phyloP scores from a whole-genome alignment of 2,113 vertebrate species.

The Caloenas nicobarica region DNA sequence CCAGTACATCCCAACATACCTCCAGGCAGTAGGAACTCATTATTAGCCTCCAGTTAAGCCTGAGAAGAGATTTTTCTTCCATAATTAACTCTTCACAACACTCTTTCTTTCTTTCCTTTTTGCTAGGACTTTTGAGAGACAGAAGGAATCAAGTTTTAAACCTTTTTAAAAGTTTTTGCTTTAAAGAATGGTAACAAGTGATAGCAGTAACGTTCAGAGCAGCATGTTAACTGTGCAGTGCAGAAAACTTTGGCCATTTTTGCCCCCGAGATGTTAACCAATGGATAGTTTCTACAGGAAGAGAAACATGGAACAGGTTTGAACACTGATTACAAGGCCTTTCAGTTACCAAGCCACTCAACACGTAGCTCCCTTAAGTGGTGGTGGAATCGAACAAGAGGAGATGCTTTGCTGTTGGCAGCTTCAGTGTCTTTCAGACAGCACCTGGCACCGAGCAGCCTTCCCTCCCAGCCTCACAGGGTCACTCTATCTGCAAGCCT shows the following conservation, averaged over 20 bases:
- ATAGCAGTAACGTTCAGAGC: not conserved
- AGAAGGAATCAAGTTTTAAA: not conserved
- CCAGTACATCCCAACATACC: not conserved
- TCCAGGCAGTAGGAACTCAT: not conserved
- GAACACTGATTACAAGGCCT: not conserved
- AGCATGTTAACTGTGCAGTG: fast-evolving
- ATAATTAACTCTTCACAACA: not conserved
- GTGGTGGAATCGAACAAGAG: not conserved
- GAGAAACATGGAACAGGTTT: not conserved
- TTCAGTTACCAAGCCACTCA: not conserved
- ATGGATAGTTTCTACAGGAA: not conserved
- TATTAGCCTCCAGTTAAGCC: not conserved
- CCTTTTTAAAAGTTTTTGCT: not conserved
- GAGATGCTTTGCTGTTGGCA: not conserved
- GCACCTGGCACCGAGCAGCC: not conserved
- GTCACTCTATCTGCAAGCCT: not conserved
- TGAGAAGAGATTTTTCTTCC: not conserved
- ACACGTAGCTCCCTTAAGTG: not conserved
- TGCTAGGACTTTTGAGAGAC: not conserved
- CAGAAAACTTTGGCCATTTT: not conserved
- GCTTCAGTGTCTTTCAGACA: not conserved
- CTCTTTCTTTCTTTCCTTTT: not conserved
- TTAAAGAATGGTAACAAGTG: not conserved
- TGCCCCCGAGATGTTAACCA: not conserved
- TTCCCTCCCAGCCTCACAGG: not conserved